Evolutionary conservation across 2,888 invertebrate species (phyloP), one percentile per base, ranked within the genome.

Genomic region (Apodemia mormo): DNA sequence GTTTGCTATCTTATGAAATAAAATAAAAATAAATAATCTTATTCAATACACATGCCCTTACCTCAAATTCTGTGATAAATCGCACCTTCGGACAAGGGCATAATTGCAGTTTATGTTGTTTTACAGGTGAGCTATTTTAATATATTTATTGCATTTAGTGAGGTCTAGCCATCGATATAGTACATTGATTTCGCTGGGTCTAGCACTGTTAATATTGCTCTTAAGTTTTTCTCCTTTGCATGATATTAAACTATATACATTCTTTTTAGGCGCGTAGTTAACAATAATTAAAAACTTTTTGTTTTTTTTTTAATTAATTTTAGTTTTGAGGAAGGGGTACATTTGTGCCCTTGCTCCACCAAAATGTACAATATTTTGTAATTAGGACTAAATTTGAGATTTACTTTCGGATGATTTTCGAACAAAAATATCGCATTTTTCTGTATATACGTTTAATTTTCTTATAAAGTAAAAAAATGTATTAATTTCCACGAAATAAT

Each of bases 391-490:
- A 43, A 40, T 65, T 43, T 65, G 29, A 45, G 65, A 45, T 65
- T 65, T 64, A 66, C 4, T 29, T 49, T 49, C 7, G 66, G 45
- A 66, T 66, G 49, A 66, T 66, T 66, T 66, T 66, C 29, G 66
- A 66, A 66, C 49, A 33, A 66, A 66, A 66, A 29, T 66, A 66
- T 29, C 66, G 45, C 49, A 14, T 66, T 66, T 66, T 45, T 66
- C 58, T 66, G 45, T 66, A 66, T 49, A 66, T 30, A 82, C 14
- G 66, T 45, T 66, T 49, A 49, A 66, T 66, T 66, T 66, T 66
- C 49, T 66, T 49, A 66, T 30, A 49, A 58, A 58, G 29, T 58
- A 45, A 58, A 58, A 29, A 58, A 49, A 49, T 30, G 66, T 66
- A 66, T 22, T 45, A 66, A 66, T 12, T 49, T 49, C 10, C 10